Base-by-base conservation (phyloP, 1,140 invertebrate genomes). In the Drosophila sp. region DNA sequence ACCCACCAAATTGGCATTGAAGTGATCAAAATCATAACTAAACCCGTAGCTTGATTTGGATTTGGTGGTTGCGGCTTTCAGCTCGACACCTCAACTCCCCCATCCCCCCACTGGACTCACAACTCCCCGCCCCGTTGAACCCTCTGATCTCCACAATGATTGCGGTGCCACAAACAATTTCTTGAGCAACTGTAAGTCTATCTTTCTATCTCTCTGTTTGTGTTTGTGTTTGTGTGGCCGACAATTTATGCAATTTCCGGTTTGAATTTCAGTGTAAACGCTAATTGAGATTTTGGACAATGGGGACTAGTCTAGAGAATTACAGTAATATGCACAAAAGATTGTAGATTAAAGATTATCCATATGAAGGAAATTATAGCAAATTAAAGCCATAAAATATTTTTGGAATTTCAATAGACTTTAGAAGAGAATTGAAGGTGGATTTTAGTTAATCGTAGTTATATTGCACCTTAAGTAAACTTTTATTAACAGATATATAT, bases 221-320 rank as follows among this genome's bases (percentile, higher is more conserved):
- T 53, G 13, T 36, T 16, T 53, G 14, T 43, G 41, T 9, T 38
- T 43, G 36, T 43, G 41, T 18, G 41, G 71, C 25, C 18, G 48
- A 27, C 54, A 80, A 59, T 84, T 83, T 73, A 83, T 70, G 57
- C 82, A 76, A 82, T 82, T 87, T 86, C 82, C 82, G 78, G 54
- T 63, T 40, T 27, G 32, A 34, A 61, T 64, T 57, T 38, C 27
- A 36, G 16, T 57, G 43, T 61, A 66, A 57, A 36, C 63, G 41
- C 66, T 69, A 80, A 84, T 82, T 78, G 61, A 66, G 71, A 62
- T 59, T 58, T 61, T 6, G 62, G 53, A 65, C 56, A 51, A 46
- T 41, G 21, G 13, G 34, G 45, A 43, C 40, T 56, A 0, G 25
- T 29, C 7, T 41, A 13, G 11, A 29, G 53, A 72, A 48, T 48